These are phyloP conservation scores for Ictalurus punctatus DNA, from an alignment of 2,113 vertebrate genomes.

Conservation along the genomic window DNA sequence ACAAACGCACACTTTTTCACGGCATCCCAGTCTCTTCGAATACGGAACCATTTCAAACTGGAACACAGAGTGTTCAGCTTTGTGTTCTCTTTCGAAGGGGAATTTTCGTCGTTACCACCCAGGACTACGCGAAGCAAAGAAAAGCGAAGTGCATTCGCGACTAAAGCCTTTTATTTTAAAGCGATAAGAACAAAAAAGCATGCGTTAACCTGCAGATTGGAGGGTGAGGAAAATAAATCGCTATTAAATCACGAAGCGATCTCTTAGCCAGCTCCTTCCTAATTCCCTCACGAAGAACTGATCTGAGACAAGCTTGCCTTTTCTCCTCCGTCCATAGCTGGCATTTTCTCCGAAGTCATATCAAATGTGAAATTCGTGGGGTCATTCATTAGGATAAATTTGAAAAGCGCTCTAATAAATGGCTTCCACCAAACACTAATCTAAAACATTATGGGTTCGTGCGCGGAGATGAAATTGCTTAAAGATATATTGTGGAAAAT, in stretches of 20 bases:
- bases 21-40: too few species aligned
- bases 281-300: background rate
- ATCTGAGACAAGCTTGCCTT: background rate
- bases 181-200: background rate
- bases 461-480: background rate
- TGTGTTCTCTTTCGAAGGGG: background rate
- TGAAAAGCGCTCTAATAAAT: background rate
- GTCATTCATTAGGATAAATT: background rate
- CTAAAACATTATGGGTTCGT: background rate
- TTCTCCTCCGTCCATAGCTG: background rate
- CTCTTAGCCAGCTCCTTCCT: background rate
- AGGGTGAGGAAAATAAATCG: background rate
- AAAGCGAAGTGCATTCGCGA: background rate
- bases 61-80: background rate
- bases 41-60: too few species aligned
- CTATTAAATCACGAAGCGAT: background rate
- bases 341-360: background rate
- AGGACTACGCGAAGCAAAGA: too few species aligned
- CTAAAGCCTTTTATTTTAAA: background rate
- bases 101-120: too few species aligned
- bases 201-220: background rate
- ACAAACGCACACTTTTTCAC: too few species aligned
- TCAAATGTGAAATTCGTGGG: background rate
- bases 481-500: conserved; percentile 4
- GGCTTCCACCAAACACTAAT: background rate